Evolutionary conservation across 2,797 vertebrate species (phyloP).

Genomic region (Erethizon dorsatum): DNA sequence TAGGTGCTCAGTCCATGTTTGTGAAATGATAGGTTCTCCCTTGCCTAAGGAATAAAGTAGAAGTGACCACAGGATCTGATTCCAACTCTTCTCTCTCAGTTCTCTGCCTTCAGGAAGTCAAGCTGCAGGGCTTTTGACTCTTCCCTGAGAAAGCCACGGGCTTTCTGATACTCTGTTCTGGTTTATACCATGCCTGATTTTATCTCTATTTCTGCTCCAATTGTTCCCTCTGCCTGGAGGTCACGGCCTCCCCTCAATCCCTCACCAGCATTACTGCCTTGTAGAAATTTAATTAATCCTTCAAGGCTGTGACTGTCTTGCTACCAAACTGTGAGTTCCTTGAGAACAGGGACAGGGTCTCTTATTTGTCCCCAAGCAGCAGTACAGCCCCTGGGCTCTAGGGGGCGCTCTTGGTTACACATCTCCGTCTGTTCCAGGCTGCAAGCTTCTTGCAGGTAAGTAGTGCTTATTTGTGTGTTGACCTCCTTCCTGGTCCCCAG

Average conservation of each 20-base stretch:
- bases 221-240: constrained; percentile 32
- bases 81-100: background rate
- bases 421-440: background rate
- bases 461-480: background rate
- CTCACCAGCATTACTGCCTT: background rate
- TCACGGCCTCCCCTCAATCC: background rate
- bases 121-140: background rate
- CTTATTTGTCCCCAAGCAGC: background rate
- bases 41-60: constrained; percentile 12
- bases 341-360: background rate
- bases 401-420: constrained; percentile 11
- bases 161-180: constrained; percentile 45
- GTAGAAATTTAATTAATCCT: constrained; percentile 16
- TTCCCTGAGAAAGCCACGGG: constrained; percentile 21
- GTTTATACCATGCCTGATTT: constrained; percentile 35
- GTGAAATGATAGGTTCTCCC: background rate
- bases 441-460: background rate
- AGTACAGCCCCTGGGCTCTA: constrained; percentile 1
- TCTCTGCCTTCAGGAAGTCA: constrained; percentile 44
- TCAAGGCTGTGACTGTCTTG: constrained; percentile 12
- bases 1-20: constrained; percentile 8
- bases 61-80: background rate
- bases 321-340: background rate
- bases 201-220: constrained; percentile 40
- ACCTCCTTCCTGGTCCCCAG: background rate